Base-by-base conservation (phyloP, 2,113 vertebrate species). In the Pygoscelis adeliae region DNA sequence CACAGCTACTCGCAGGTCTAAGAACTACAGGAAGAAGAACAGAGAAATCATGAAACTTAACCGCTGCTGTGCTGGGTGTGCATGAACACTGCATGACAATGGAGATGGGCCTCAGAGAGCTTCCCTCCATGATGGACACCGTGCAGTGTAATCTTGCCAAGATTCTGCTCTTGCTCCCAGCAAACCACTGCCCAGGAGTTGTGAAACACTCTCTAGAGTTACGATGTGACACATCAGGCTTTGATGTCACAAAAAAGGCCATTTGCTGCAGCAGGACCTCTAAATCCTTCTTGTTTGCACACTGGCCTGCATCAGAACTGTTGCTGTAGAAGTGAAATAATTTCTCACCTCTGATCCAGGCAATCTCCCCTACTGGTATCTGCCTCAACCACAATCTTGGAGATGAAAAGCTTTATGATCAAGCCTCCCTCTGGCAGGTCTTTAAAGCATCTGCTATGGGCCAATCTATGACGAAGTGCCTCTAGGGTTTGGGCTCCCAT, bases 1-100 rank as follows among this genome's bases (percentile, higher is more conserved):
- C 67, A 99, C 99, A 7, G 99, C 99, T 67, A 99, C 99, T 65
- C 99, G 98, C 61, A 99, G 98, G 97, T 99, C 99, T 97, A 99
- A 97, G 94, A 99, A 99, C 99, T 99, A 85, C 55, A 92, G 17
- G 62, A 76, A 97, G 59, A 76, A 82, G 26, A 92, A 80, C 13
- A 66, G 47, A 85, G 36, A 74, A 92, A 72, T 40, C 30, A 80
- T 27, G 15, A 71, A 77, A 87, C n/a, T 61, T 82, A 56, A 66
- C 20, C 2, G 2, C 34, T 83, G 78, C 19, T 59, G 47, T n/a
- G 50, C 32, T 83, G 56, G 22, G 23, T 44, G 14, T 42, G 52
- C 13, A 36, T 4, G 7, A 81, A 49, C 36, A 17, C n/a, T 16
- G 32, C 23, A 19, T 6, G 30, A 53, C 38, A 76, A 29, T 22